Evolutionary conservation across 2,888 invertebrate genomes (phyloP), one percentile per base, ranked within the genome.

Genomic region (Subacronicta megacephala): DNA sequence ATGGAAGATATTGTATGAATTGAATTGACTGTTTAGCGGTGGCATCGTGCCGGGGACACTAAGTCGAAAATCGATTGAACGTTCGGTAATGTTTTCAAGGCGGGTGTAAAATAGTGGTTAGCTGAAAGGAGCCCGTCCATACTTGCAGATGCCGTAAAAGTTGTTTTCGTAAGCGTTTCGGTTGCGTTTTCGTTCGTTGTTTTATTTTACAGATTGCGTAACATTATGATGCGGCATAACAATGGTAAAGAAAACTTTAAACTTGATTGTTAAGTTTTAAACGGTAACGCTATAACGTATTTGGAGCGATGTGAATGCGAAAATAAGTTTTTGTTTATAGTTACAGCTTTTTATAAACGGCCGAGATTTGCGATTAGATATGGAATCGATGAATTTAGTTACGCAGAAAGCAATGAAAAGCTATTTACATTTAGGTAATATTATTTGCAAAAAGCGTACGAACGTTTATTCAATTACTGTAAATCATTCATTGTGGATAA

Each of bases 51-150:
- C 70, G 72, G 59, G 65, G 77, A 60, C 75, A 74, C 65, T 81
- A 81, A 82, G 81, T 89, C 88, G 85, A 90, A 90, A 93, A 93
- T 94, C 93, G 93, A 93, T 93, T 90, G 85, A 85, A 83, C 80
- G 77, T 87, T 87, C 81, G 82, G 81, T 83, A 89, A 88, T 91
- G 90, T 93, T 93, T 92, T 92, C 88, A 88, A 88, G 87, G 87
- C 83, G 87, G 79, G 84, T 86, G 88, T 87, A 84, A 85, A 89
- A 83, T 86, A 88, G 82, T 85, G 82, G 83, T 81, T 82, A 75
- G 73, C 88, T 91, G 92, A 90, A 91, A 91, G 83, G 82, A 83
- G 83, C 69, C 67, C 80, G 78, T 83, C 81, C 76, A 77, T 77
- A 72, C 79, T 75, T 75, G 81, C 77, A 78, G 84, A 85, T 83